phyloP scores from a whole-genome alignment of 2,888 invertebrate species.

The Cataglyphis cursor region DNA sequence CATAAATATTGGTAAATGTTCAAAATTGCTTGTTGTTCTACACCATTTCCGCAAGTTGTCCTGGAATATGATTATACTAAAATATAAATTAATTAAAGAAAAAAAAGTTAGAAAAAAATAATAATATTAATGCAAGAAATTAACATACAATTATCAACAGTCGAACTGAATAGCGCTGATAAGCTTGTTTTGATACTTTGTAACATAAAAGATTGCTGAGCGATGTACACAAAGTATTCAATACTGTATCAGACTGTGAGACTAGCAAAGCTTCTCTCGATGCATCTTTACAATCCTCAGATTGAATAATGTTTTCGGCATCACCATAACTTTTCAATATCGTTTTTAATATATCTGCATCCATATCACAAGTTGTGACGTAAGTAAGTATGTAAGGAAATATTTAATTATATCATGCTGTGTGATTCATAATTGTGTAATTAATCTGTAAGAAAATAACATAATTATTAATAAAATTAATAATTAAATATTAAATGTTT shows the following conservation, averaged over 20 bases:
- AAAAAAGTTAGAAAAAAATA: conserved; percentile 1
- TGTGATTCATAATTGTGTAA: conserved; percentile 10
- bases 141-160: conserved; percentile 80
- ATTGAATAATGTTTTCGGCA: conserved; percentile 62
- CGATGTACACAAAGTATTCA: conserved; percentile 74
- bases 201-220: conserved; percentile 77
- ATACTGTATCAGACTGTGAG: conserved; percentile 63
- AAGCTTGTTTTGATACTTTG: conserved; percentile 80
- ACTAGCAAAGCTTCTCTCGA: conserved; percentile 68
- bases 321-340: conserved; percentile 75
- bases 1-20: conserved; percentile 68
- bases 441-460: conserved; percentile 5
- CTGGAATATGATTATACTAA: conserved; percentile 68
- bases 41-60: conserved; percentile 80
- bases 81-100: conserved; percentile 23
- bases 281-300: conserved; percentile 65
- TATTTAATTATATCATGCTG: not conserved
- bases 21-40: conserved; percentile 65
- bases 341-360: conserved; percentile 74
- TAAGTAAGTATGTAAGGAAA: not conserved
- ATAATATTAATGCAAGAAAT: not conserved
- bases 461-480: not conserved
- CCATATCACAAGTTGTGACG: conserved; percentile 68
- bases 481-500: not conserved
- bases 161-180: conserved; percentile 81